phyloP scores from a whole-genome alignment of 2,113 vertebrate species.

The Eudorcas thomsonii region DNA sequence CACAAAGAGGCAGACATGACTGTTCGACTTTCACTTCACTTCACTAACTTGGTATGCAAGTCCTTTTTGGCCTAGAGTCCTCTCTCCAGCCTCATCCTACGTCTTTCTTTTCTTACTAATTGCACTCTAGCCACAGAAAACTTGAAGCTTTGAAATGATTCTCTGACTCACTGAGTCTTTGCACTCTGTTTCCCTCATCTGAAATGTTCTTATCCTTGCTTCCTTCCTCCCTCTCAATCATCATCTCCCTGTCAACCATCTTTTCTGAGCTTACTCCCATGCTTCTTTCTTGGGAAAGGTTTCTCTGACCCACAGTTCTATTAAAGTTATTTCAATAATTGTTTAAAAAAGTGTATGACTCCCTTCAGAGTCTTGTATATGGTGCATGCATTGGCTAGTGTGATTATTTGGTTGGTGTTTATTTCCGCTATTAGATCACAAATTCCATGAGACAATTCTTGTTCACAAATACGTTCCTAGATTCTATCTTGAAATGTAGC shows the following conservation, averaged over 20 bases:
- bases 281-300: background rate
- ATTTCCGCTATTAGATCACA: background rate
- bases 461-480: background rate
- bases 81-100: background rate
- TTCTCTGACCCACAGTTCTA: background rate
- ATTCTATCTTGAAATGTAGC: background rate
- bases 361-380: background rate
- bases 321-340: background rate
- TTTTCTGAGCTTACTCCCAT: background rate
- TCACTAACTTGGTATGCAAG: background rate
- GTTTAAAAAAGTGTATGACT: background rate
- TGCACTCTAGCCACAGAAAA: background rate
- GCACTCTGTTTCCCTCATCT: background rate
- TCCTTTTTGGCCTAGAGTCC: background rate
- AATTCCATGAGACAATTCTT: background rate
- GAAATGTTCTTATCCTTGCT: background rate
- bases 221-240: background rate
- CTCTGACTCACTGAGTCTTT: background rate
- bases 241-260: background rate
- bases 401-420: background rate
- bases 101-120: background rate
- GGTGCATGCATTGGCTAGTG: background rate
- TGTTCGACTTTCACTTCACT: background rate
- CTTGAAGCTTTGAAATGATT: background rate
- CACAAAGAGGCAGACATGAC: accelerated